Conservation (phyloP, 2,888 invertebrate species). For the Philhelius pedissequus region DNA sequence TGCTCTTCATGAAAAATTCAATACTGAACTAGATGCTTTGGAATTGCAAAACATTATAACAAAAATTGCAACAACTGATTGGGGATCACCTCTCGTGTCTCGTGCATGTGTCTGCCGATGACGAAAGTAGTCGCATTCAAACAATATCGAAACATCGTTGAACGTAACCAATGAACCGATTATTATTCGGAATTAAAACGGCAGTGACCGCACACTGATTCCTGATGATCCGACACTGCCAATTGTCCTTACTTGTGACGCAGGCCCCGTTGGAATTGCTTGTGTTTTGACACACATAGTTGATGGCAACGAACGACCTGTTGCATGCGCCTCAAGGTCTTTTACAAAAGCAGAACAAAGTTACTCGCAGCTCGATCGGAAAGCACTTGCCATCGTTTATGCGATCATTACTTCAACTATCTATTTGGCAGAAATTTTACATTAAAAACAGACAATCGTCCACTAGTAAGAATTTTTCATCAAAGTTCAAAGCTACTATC, state of each 20-base stretch:
- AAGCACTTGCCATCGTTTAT: neutral
- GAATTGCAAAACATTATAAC: no score
- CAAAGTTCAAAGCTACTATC: neutral
- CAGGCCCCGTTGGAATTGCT: neutral
- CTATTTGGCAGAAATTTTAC: neutral
- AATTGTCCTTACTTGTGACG: neutral
- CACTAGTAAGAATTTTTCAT: neutral
- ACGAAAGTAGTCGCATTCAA: neutral
- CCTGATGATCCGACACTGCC: neutral
- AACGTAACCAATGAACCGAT: neutral
- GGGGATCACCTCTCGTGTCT: no score
- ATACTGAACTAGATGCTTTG: no score
- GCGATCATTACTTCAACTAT: neutral
- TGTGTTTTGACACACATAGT: neutral
- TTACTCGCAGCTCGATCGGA: no score
- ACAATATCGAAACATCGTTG: neutral
- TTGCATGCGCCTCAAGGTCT: neutral
- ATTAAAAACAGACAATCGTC: neutral
- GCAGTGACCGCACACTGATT: neutral
- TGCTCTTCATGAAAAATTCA: no score
- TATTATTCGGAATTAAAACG: neutral
- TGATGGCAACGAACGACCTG: neutral
- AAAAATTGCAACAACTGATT: no score
- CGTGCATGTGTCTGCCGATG: neutral
- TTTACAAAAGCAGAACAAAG: neutral